Evolutionary conservation across 2,888 invertebrate genomes (phyloP).

Genomic region (Suillia variegata): DNA sequence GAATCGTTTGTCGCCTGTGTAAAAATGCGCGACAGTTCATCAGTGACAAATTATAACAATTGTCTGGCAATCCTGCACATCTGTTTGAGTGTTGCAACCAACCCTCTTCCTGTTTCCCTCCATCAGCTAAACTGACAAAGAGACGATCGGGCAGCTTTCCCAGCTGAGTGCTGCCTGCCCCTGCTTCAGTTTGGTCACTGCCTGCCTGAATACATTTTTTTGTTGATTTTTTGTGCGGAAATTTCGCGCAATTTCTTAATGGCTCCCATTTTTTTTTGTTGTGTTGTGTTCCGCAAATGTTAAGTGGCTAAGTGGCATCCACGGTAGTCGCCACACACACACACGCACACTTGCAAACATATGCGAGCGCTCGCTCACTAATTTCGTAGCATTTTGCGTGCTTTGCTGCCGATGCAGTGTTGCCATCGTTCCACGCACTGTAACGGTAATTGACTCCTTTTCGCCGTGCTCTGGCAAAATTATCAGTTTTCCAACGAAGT

Average conservation of each 20-base stretch:
- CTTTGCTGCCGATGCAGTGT: not conserved
- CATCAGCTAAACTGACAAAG: too few relatives aligned
- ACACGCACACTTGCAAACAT: too few relatives aligned
- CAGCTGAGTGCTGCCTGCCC: too few relatives aligned
- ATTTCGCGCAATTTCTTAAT: slow-evolving; percentile 34
- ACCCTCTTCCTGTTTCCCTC: not conserved
- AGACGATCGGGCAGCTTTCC: too few relatives aligned
- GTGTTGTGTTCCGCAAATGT: not conserved
- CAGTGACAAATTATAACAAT: slow-evolving; percentile 11
- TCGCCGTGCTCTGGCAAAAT: not conserved
- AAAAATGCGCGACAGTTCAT: not conserved
- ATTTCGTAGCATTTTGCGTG: slow-evolving; percentile 4
- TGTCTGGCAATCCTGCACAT: slow-evolving; percentile 7
- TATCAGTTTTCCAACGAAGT: slow-evolving; percentile 18
- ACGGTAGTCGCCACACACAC: too few relatives aligned
- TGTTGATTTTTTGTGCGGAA: slow-evolving; percentile 31
- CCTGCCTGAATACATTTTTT: too few relatives aligned
- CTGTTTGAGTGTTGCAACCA: not conserved
- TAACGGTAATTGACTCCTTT: slow-evolving; percentile 5
- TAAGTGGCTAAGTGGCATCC: too few relatives aligned
- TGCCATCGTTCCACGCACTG: not conserved
- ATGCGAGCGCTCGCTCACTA: too few relatives aligned
- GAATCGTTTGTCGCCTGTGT: too few relatives aligned
- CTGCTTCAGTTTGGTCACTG: too few relatives aligned
- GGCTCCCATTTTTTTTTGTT: slow-evolving; percentile 28